Conservation (phyloP, 2,113 vertebrate genomes). For the Sus scrofa region T2T-Sscrofa CM000813.6:48121001-48121500, state of each 20-base stretch:
- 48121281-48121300: background rate
- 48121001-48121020: background rate
- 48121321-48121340: background rate
- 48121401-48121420: background rate
- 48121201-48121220: background rate
- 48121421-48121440: constrained; percentile 22
- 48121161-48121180: background rate
- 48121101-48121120: background rate
- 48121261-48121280: background rate
- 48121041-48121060: background rate
- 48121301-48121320: background rate
- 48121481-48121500: constrained; percentile 55
- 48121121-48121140: background rate
- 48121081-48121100: constrained; percentile 16
- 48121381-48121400: background rate
- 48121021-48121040: background rate
- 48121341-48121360: background rate
- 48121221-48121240: constrained; percentile 15
- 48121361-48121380: constrained; percentile 9
- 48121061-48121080: background rate
- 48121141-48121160: constrained; percentile 47
- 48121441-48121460: background rate
- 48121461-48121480: constrained; percentile 63
- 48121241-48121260: background rate
- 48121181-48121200: background rate